phyloP scores from a whole-genome alignment of 2,797 vertebrate genomes.

The Hemitrygon akajei region DNA sequence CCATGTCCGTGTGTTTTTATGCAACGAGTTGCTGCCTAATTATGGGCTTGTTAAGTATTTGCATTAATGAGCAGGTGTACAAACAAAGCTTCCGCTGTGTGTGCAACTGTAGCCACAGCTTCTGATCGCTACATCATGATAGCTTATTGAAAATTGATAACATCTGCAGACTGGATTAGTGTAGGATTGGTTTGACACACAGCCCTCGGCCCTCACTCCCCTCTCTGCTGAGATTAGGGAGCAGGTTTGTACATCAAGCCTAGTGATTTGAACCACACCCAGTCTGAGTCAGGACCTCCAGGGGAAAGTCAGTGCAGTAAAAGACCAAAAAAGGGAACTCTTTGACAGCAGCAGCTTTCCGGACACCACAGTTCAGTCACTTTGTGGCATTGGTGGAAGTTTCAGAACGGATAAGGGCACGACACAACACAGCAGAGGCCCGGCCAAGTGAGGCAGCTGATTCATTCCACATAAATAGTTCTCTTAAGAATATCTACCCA shows the following conservation, averaged over 20 bases:
- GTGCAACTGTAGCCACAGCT: not conserved
- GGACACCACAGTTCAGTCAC: no score
- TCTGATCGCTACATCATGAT: not conserved
- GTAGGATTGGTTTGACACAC: not conserved
- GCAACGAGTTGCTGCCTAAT: no score
- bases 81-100: no score
- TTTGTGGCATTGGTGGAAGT: not conserved
- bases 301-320: not conserved
- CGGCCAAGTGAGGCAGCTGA: not conserved
- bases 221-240: not conserved
- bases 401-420: not conserved
- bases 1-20: no score
- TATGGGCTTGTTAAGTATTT: no score
- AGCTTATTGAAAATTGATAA: not conserved
- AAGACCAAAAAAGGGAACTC: not conserved
- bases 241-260: not conserved
- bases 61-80: no score
- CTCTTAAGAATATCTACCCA: not conserved
- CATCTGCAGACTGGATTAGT: not conserved
- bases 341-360: not conserved
- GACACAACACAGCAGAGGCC: not conserved
- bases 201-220: not conserved
- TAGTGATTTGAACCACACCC: not conserved
- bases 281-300: not conserved
- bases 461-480: not conserved